Percentiles rank a stretch among this genome's conserved stretches.
Evolutionary conservation across 2,888 invertebrate species (phyloP).

Genomic region (Acanthopleura granulata): DNA sequence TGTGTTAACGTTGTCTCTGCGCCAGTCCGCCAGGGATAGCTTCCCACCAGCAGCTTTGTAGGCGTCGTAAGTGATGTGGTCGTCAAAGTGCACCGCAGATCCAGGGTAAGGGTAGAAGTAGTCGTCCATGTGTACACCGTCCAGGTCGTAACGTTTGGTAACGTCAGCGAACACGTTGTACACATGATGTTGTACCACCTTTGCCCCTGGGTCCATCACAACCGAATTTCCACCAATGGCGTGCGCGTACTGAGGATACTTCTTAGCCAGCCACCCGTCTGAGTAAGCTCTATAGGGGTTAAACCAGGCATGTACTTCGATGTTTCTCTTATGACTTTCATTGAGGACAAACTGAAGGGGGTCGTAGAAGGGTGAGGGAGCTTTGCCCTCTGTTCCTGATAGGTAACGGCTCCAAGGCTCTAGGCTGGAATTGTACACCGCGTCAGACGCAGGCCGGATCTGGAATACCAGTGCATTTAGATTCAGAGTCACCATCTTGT

Average conservation of each 20-base stretch:
- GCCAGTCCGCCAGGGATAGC: constrained; percentile 55
- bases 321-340: constrained; percentile 52
- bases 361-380: constrained; percentile 58
- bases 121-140: constrained; percentile 65
- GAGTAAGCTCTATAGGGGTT: constrained; percentile 61
- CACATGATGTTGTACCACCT: constrained; percentile 47
- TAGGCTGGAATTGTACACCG: constrained; percentile 55
- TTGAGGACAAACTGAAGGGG: constrained; percentile 50
- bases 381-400: constrained; percentile 57
- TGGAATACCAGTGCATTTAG: constrained; percentile 50
- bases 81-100: constrained; percentile 54
- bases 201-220: constrained; percentile 64
- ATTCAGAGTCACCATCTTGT: constrained; percentile 44
- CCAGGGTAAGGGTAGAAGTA: constrained; percentile 66
- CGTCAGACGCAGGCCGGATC: constrained; percentile 56
- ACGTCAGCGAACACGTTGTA: constrained; percentile 55
- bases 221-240: constrained; percentile 48
- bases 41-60: constrained; percentile 50
- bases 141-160: constrained; percentile 56
- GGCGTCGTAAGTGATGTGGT: constrained; percentile 48
- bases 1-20: constrained; percentile 57
- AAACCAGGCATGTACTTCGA: constrained; percentile 64
- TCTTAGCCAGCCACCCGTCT: constrained; percentile 54
- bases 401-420: constrained; percentile 65
- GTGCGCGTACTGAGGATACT: constrained; percentile 53